Base-by-base conservation (phyloP, 30 jellyfish, hydroid and myxozoan genomes). In the Mastigias papua region DNA sequence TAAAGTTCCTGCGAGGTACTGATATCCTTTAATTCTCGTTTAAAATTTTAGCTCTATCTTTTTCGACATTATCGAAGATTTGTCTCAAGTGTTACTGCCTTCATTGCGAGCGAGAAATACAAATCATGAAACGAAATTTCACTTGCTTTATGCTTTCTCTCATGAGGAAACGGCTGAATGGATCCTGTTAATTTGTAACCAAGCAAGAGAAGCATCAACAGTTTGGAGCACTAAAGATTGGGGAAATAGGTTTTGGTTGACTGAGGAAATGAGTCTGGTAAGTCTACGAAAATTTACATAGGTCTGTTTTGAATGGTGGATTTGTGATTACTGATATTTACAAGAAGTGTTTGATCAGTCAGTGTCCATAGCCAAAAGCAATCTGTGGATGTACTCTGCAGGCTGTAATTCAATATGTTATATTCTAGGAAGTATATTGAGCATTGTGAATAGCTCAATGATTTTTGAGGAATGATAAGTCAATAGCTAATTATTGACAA, bases 221-320 rank as follows among this genome's bases (percentile, higher is more conserved):
- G 98, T 92, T 13, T 92, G 98, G 98, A 63, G 58, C 5, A 61
- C 63, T 2, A 87, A 79, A 23, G 96, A 92, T 32, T 92, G 98
- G 98, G 91, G 89, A 16, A 75, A 76, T 42, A 86, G 98, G 34
- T 80, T 64, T 35, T 92, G 98, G 98, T 50, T 92, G 32, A 75
- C 90, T 1, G 98, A 92, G 63, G 98, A 87, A 49, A 50, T 92
- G 87, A 78, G 95, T 66, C 73, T 67, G 89, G 98, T 92, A 62
- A 15, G 81, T 23, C 17, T 54, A 2, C 2, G 54, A 15, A 42
- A 15, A 42, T 8, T n/a, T n/a, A n/a, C n/a, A n/a, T n/a, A n/a
- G n/a, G n/a, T n/a, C n/a, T n/a, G n/a, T n/a, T n/a, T n/a, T n/a
- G n/a, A n/a, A n/a, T n/a, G n/a, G n/a, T n/a, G n/a, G n/a, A n/a